These are phyloP conservation scores for Ormyrus rosae DNA, from an alignment of 2,888 invertebrate genomes.

Conservation along the genomic window DNA sequence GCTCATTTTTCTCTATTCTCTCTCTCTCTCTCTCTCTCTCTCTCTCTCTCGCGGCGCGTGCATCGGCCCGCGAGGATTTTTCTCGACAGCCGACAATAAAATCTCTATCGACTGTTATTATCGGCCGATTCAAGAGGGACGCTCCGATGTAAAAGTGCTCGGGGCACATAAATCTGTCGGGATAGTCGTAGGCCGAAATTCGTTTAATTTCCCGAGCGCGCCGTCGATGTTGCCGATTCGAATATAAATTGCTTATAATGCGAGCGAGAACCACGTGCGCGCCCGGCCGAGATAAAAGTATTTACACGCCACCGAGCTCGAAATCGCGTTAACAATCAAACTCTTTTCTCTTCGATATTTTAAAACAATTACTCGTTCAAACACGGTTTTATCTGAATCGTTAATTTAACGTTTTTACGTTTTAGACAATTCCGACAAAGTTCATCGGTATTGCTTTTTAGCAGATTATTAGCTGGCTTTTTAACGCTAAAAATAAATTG, in stretches of 20 bases:
- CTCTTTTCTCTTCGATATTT: no score
- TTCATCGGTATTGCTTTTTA: no score
- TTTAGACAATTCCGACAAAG: no score
- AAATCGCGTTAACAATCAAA: conserved; percentile 23
- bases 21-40: no score
- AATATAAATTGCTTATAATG: conserved; percentile 55
- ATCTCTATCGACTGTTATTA: conserved; percentile 50
- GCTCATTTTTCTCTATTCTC: neutral
- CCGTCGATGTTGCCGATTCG: conserved; percentile 47
- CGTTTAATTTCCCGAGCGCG: conserved; percentile 49
- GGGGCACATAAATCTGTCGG: conserved; percentile 47
- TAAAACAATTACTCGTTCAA: no score
- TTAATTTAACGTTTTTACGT: no score
- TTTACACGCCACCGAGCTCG: conserved; percentile 9
- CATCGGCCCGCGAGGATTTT: conserved; percentile 1
- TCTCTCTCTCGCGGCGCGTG: no score
- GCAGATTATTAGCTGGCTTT: no score
- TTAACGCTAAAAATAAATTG: no score
- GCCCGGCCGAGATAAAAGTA: conserved; percentile 47
- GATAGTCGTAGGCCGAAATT: conserved; percentile 51
- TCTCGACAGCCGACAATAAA: conserved; percentile 25
- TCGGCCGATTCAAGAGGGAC: conserved; percentile 13
- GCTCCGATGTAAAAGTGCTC: neutral
- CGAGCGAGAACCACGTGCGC: conserved; percentile 4
- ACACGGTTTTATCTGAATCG: no score